Base-by-base conservation (phyloP, 2,888 invertebrate species). In the Sinodicranocentrus sp. region DNA sequence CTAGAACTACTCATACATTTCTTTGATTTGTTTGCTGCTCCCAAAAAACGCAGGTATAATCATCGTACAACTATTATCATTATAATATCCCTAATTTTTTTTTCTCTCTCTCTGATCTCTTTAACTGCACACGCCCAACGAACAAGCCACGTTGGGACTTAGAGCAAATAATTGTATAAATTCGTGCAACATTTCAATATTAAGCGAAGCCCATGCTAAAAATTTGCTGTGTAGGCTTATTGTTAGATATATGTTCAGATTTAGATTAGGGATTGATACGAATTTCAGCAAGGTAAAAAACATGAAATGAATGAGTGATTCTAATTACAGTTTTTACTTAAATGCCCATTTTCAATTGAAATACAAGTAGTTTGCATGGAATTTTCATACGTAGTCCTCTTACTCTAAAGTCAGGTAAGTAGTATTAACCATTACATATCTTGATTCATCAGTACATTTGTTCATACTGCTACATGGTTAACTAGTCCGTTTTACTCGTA, bases 51-150 rank as follows among this genome's bases (percentile, higher is more conserved):
- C 48, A 48, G n/a, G 3, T n/a, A n/a, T 48, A 10, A 48, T 48
- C 48, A 48, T 48, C 48, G 48, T n/a, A n/a, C 15, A 48, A 10
- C 48, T 2, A 48, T 48, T 15, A 48, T 48, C 48, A 48, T 48
- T 48, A 48, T 48, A 48, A 48, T 48, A 48, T 48, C 33, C 19
- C n/a, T n/a, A n/a, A 17, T 52, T n/a, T n/a, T n/a, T 52, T 52
- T 52, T 15, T 17, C 3, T n/a, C 52, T 57, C 21, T 19, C 57
- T 19, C n/a, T n/a, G n/a, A n/a, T n/a, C n/a, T n/a, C n/a, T 57
- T 21, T 19, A 19, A 17, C n/a, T 19, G 17, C 21, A 19, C 21
- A 57, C 21, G 21, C 19, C 21, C 39, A 39, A 39, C 39, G 13
- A 39, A 39, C 39, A 39, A 8, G 39, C 39, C 13, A 13, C 39